These are phyloP conservation scores for Pantherophis alleghaniensis DNA, from an alignment of 2,797 vertebrate species.

Conservation along the genomic window DNA sequence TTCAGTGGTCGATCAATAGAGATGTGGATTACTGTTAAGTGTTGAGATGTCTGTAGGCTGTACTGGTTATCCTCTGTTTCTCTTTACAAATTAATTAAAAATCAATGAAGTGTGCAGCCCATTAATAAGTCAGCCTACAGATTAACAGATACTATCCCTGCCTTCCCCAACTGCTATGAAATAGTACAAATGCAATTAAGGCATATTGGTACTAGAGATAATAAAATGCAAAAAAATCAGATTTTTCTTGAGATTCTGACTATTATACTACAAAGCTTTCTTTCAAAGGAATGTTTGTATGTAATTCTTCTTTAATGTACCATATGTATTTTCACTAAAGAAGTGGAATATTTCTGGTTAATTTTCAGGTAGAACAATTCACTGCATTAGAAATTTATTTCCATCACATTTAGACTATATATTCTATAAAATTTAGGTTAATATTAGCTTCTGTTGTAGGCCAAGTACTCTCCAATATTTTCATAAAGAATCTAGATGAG, in stretches of 20 bases:
- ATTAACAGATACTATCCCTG: constrained; percentile 68
- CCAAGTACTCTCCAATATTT: not conserved
- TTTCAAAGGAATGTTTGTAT: not conserved
- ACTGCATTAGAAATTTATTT: not conserved
- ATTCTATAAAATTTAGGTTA: not conserved
- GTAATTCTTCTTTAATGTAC: not conserved
- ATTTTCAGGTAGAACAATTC: not conserved
- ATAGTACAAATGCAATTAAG: constrained; percentile 30
- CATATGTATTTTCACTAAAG: not conserved
- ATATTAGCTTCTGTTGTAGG: not conserved
- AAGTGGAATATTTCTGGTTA: not conserved
- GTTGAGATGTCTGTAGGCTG: constrained; percentile 75
- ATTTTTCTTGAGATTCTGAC: constrained; percentile 13
- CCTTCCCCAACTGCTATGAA: constrained; percentile 25
- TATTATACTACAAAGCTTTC: constrained; percentile 12
- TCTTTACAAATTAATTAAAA: constrained; percentile 90
- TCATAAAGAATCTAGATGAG: not conserved
- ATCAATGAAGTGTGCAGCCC: constrained; percentile 90
- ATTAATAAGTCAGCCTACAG: constrained; percentile 84
- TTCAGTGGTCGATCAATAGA: constrained; percentile 84
- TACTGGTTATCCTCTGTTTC: constrained; percentile 83
- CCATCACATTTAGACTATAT: not conserved
- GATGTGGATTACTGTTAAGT: constrained; percentile 84
- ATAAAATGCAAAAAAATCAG: not conserved
- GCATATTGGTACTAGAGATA: constrained; percentile 24